Conservation (phyloP, 2,888 invertebrate species). For the Heliconius sara region DNA sequence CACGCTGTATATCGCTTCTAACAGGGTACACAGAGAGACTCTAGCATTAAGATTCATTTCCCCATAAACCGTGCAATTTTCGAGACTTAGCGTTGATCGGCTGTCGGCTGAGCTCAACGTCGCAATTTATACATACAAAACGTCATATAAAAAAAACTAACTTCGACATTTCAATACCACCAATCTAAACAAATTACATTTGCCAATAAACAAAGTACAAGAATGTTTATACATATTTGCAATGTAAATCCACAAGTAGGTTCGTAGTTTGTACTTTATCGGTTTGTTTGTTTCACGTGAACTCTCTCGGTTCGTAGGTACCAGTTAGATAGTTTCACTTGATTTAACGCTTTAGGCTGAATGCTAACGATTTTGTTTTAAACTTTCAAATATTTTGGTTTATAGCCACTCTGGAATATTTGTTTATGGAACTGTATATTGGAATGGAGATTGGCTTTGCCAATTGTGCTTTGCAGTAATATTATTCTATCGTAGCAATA, state of each 20-base stretch:
- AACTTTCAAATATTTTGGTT: constrained; percentile 26
- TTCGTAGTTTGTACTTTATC: constrained; percentile 6
- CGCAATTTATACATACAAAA: background rate
- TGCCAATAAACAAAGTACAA: background rate
- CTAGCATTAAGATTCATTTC: too few species aligned
- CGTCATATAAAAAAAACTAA: background rate
- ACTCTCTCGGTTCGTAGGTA: background rate
- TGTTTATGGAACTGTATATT: constrained; percentile 11
- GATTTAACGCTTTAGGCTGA: constrained; percentile 22
- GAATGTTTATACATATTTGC: constrained; percentile 6
- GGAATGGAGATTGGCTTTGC: background rate
- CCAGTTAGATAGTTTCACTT: constrained; percentile 22
- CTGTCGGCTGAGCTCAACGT: background rate
- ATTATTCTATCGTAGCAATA: background rate
- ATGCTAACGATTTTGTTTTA: constrained; percentile 20
- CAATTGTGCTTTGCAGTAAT: background rate
- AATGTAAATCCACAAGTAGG: constrained; percentile 10
- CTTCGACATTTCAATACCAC: background rate
- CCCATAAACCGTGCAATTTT: too few species aligned
- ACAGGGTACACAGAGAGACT: too few species aligned
- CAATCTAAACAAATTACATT: constrained; percentile 1
- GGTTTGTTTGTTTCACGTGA: constrained; percentile 21
- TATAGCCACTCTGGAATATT: constrained; percentile 19
- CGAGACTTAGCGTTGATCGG: too few species aligned
- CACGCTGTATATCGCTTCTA: too few species aligned